Evolutionary conservation across 2,797 vertebrate species (phyloP).

Genomic region (Pipistrellus nathusii): DNA sequence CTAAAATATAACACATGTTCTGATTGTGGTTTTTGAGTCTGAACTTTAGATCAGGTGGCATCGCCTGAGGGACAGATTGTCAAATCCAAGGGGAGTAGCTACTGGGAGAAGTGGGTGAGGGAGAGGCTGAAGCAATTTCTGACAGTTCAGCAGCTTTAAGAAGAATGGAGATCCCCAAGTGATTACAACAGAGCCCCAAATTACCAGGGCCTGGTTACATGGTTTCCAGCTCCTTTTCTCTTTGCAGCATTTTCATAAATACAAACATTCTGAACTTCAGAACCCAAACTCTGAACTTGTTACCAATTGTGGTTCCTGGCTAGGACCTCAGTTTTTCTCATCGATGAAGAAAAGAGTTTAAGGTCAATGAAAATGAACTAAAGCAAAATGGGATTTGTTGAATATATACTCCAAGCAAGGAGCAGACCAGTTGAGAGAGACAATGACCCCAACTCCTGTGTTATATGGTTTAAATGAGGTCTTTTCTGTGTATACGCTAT

Average conservation of each 20-base stretch:
- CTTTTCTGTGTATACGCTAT: no score
- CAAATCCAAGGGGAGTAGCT: not conserved
- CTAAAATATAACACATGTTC: constrained; percentile 1
- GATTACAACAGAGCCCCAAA: not conserved
- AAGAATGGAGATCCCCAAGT: not conserved
- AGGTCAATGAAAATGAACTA: no score
- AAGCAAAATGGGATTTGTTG: no score
- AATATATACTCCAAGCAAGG: no score
- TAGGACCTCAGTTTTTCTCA: no score
- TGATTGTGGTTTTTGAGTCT: not conserved
- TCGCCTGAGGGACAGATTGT: not conserved
- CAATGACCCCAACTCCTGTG: no score
- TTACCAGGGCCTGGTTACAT: not conserved
- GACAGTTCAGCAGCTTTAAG: not conserved
- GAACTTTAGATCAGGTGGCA: not conserved
- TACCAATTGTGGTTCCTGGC: no score
- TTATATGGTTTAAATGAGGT: no score
- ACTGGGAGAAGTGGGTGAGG: fast-evolving
- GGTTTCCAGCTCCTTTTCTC: constrained; percentile 1
- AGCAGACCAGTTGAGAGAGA: no score
- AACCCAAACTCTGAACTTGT: not conserved
- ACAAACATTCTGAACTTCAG: constrained; percentile 38
- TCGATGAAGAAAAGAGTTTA: no score
- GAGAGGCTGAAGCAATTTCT: not conserved
- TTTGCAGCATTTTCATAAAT: not conserved